These are phyloP conservation scores for Okapia johnstoni DNA, from an alignment of 2,113 vertebrate species.

Conservation along the genomic window DNA sequence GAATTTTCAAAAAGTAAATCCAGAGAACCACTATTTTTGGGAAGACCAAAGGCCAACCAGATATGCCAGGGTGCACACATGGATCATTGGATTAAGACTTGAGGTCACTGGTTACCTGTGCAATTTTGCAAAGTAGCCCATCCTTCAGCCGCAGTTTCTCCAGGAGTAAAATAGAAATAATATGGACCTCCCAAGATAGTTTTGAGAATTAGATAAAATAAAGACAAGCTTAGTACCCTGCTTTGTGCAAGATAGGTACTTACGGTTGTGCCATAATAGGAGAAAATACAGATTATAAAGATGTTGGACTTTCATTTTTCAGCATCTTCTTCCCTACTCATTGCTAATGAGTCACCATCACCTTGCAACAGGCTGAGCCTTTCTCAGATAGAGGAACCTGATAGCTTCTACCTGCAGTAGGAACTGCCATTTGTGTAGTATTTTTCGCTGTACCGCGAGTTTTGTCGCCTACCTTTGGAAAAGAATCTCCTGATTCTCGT, in stretches of 20 bases:
- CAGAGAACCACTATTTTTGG: not conserved
- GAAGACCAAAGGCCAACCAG: rapidly evolving
- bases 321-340: not conserved
- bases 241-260: not conserved
- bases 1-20: not conserved
- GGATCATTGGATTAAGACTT: no score
- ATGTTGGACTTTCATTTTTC: not conserved
- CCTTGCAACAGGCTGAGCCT: not conserved
- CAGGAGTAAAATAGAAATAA: not conserved
- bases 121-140: not conserved
- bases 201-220: not conserved
- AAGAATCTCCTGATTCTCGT: not conserved
- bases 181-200: not conserved
- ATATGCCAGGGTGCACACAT: not conserved
- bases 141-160: not conserved
- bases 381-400: not conserved
- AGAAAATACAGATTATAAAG: not conserved
- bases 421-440: rapidly evolving
- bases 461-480: not conserved
- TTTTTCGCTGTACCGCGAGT: not conserved
- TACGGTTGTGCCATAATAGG: rapidly evolving
- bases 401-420: not conserved
- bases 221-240: not conserved
- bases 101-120: not conserved
- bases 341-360: not conserved